A percentile compares a stretch with the other conserved stretches of the same genome.
phyloP scores from a whole-genome alignment of 1,140 invertebrate species.

The Medauroidea extradentata region DNA sequence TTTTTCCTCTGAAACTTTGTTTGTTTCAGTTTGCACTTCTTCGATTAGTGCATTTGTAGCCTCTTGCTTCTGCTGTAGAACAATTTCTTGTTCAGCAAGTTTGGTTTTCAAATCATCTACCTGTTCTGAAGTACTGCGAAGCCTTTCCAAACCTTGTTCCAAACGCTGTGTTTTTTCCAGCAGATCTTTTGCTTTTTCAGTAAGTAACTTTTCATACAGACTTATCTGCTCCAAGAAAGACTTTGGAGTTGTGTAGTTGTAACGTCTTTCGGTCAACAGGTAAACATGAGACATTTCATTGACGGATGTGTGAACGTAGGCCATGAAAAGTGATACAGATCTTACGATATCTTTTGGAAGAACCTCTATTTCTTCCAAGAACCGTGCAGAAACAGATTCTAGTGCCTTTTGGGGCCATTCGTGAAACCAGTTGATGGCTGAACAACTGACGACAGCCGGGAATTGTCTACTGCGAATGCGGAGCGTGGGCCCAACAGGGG shows the following conservation, averaged over 20 bases:
- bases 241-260: conserved; percentile 95
- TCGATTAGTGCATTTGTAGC: conserved; percentile 86
- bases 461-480: conserved; percentile 84
- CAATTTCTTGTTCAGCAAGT: conserved; percentile 83
- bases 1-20: conserved; percentile 85
- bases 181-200: conserved; percentile 72
- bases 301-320: conserved; percentile 81
- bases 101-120: conserved; percentile 69
- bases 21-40: conserved; percentile 78
- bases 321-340: conserved; percentile 82
- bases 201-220: conserved; percentile 78
- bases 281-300: conserved; percentile 81
- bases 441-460: conserved; percentile 91
- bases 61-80: conserved; percentile 82
- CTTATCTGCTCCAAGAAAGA: conserved; percentile 92
- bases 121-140: conserved; percentile 77
- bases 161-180: conserved; percentile 72
- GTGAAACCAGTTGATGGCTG: conserved; percentile 93
- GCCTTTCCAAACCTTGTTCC: conserved; percentile 83
- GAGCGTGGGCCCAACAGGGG: conserved; percentile 82
- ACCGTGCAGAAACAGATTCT: conserved; percentile 79
- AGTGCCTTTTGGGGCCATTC: conserved; percentile 92
- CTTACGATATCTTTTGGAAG: conserved; percentile 55
- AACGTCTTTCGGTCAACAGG: conserved; percentile 80
- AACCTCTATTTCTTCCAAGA: conserved; percentile 70